phyloP scores from a whole-genome alignment of 2,888 invertebrate species.

The Caenorhabditis uteleia region DNA sequence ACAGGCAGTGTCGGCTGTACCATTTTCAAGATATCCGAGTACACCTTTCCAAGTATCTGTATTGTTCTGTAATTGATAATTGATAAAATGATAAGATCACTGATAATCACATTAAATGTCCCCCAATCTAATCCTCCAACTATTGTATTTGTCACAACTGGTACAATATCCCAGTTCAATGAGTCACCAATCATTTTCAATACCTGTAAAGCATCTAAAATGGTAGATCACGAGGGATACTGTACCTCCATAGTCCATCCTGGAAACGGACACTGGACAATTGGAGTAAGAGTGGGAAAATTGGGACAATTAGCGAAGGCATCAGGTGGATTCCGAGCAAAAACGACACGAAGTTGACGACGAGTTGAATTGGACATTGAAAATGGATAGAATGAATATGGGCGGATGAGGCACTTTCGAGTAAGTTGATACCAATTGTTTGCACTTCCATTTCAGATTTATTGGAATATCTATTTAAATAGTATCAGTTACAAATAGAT shows the following conservation, averaged over 20 bases:
- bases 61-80: background rate
- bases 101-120: constrained; percentile 7
- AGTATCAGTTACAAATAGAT: too few species aligned
- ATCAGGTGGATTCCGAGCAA: constrained; percentile 59
- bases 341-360: constrained; percentile 53
- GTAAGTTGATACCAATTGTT: too few species aligned
- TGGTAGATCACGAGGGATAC: background rate
- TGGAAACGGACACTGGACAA: constrained; percentile 56
- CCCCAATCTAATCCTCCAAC: constrained; percentile 48
- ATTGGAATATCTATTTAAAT: too few species aligned
- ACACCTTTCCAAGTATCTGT: constrained; percentile 51
- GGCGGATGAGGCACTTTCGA: too few species aligned
- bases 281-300: constrained; percentile 51
- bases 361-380: too few species aligned
- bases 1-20: constrained; percentile 51
- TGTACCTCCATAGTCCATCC: constrained; percentile 55
- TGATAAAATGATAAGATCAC: background rate
- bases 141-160: constrained; percentile 23
- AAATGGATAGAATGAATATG: too few species aligned
- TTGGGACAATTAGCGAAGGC: constrained; percentile 49
- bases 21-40: constrained; percentile 54
- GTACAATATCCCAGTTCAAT: constrained; percentile 32
- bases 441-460: too few species aligned
- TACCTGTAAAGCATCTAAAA: constrained; percentile 13
- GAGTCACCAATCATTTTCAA: constrained; percentile 38